phyloP scores from a whole-genome alignment of 2,113 vertebrate genomes.

The Athene cunicularia region DNA sequence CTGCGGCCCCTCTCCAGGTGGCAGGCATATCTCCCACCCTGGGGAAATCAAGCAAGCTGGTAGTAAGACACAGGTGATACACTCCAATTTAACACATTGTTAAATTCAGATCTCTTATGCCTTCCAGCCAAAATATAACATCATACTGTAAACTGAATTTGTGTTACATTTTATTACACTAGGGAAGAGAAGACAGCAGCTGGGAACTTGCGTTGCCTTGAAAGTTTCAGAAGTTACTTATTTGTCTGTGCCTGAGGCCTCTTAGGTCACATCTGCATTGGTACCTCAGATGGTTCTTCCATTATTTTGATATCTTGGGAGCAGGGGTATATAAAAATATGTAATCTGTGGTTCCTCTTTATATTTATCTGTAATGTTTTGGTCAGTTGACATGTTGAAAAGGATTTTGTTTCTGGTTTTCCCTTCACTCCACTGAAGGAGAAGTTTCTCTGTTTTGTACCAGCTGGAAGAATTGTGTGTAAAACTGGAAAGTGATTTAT shows the following conservation, averaged over 20 bases:
- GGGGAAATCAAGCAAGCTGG: slow-evolving; percentile 5
- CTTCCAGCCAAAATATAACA: slow-evolving; percentile 25
- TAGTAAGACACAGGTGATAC: neutral
- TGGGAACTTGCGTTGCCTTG: neutral
- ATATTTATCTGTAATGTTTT: neutral
- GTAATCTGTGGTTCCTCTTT: neutral
- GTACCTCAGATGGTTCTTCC: neutral
- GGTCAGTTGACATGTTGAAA: neutral
- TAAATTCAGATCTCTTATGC: slow-evolving; percentile 18
- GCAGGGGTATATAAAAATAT: neutral
- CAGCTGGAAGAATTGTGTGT: neutral
- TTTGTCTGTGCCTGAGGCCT: slow-evolving; percentile 7
- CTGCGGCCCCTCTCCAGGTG: neutral
- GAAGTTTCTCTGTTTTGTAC: neutral
- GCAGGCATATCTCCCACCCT: neutral
- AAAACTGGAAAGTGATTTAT: neutral
- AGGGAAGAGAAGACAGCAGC: neutral
- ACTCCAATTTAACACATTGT: slow-evolving; percentile 15
- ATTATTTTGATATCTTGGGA: neutral
- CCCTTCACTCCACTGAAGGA: neutral
- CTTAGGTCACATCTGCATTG: neutral
- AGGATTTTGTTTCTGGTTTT: neutral
- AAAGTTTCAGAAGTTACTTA: neutral
- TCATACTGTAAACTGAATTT: neutral
- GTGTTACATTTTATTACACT: slow-evolving; percentile 8